These are phyloP conservation scores for Poecilia wingei DNA, from an alignment of 2,797 vertebrate species.

Conservation along the genomic window DNA sequence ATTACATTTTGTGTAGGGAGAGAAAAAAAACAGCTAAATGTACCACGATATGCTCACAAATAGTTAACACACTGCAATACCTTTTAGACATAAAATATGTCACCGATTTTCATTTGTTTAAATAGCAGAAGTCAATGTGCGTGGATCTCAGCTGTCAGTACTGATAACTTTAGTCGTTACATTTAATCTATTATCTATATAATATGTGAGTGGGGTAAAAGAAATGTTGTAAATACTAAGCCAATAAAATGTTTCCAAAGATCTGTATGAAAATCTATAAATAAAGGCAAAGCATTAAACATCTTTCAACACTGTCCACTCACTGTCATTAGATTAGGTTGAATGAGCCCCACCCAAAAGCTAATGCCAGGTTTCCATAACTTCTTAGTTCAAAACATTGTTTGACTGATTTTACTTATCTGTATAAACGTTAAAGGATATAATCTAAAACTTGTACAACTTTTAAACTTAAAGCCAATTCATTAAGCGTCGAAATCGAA, in stretches of 20 bases:
- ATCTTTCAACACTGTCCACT: constrained; percentile 11
- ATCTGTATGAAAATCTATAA: not conserved
- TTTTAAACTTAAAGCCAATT: not conserved
- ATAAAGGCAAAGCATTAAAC: not conserved
- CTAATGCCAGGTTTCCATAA: not conserved
- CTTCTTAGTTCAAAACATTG: constrained; percentile 7
- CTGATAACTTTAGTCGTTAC: not conserved
- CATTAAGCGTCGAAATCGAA: not conserved
- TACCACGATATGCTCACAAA: not conserved
- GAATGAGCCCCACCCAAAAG: constrained; percentile 65
- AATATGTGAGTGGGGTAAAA: not conserved
- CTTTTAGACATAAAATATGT: not conserved
- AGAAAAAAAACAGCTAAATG: not conserved
- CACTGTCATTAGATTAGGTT: constrained; percentile 29
- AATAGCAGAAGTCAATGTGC: not conserved
- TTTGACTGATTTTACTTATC: not conserved
- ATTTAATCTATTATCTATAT: not conserved
- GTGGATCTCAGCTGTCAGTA: not conserved
- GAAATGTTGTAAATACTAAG: not conserved
- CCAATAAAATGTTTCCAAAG: not conserved
- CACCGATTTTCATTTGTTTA: not conserved
- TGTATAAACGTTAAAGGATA: rapidly evolving
- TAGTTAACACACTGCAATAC: not conserved
- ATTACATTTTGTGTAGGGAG: not conserved
- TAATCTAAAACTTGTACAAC: rapidly evolving